Base-by-base conservation (phyloP, 2,888 invertebrate species). In the Acrobasis suavella region DNA sequence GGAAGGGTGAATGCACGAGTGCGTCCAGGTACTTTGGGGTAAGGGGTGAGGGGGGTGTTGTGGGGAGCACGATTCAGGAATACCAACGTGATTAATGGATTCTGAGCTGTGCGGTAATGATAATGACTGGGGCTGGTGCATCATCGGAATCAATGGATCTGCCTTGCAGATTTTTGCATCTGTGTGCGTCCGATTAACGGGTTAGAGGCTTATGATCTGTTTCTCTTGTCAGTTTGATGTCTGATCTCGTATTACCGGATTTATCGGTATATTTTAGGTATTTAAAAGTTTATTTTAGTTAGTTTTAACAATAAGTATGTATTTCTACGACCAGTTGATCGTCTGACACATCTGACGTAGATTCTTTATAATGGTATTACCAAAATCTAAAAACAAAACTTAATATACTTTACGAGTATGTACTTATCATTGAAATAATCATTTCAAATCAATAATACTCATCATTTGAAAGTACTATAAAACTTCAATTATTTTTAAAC, bases 81-180 rank as follows among this genome's bases (percentile, higher is more conserved):
- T 86, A 87, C 82, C 89, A 84, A 85, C 87, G 85, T 91, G 91
- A 91, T 91, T 91, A 91, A 91, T 91, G 90, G 87, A 89, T 87
- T 81, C 85, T 81, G 78, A 77, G 77, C 81, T 79, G 80, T 73
- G 78, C 84, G 85, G 83, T 91, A 91, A 90, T 91, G 88, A 90
- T 91, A 89, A 91, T 91, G 90, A 91, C 86, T 86, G 80, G 69
- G 78, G 74, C 82, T 83, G 82, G 81, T 86, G 84, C 83, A 89
- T 89, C 89, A 89, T 86, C 83, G 76, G 81, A 86, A 86, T 88
- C 86, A 88, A 82, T 77, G 80, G 75, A 75, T 74, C 72, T 67
- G 71, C 67, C 68, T 72, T 75, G 78, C 77, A 77, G 76, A 80
- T 86, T 87, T 85, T 86, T 85, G 82, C 81, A 82, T 83, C 81